A percentile compares a stretch with the other conserved stretches of the same genome.
These are phyloP conservation scores for Spilarctia lutea DNA, from an alignment of 2,888 invertebrate genomes.

Conservation along the genomic window DNA sequence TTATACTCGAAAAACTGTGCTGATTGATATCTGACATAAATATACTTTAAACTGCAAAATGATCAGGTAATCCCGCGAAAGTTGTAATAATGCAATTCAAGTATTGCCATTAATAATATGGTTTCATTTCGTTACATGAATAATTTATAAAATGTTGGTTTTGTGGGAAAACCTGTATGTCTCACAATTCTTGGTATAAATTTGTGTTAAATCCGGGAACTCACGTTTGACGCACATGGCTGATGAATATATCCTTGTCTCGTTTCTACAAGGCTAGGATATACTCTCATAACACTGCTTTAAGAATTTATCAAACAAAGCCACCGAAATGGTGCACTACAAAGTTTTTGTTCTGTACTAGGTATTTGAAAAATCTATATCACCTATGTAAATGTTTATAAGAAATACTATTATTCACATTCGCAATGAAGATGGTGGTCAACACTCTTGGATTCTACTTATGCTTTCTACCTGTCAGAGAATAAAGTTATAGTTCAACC, in stretches of 20 bases:
- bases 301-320: neutral
- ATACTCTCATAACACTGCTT: neutral
- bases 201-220: neutral
- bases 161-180: neutral
- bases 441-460: no score
- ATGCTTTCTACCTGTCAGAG: no score
- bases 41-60: conserved; percentile 14
- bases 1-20: conserved; percentile 41
- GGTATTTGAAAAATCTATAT: neutral
- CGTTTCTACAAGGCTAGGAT: no score
- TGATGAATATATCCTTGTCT: neutral
- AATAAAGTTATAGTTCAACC: no score
- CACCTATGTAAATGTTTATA: no score
- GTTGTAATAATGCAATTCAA: neutral
- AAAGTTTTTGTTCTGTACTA: neutral
- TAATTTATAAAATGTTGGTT: neutral
- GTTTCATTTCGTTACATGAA: neutral
- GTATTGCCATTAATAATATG: conserved; percentile 1
- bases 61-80: neutral
- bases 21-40: conserved; percentile 44
- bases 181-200: neutral
- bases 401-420: no score
- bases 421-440: no score
- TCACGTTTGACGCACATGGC: neutral
- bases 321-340: neutral